Conservation (phyloP, 2,797 vertebrate genomes). For the Schizopygopsis malacanthus region DNA sequence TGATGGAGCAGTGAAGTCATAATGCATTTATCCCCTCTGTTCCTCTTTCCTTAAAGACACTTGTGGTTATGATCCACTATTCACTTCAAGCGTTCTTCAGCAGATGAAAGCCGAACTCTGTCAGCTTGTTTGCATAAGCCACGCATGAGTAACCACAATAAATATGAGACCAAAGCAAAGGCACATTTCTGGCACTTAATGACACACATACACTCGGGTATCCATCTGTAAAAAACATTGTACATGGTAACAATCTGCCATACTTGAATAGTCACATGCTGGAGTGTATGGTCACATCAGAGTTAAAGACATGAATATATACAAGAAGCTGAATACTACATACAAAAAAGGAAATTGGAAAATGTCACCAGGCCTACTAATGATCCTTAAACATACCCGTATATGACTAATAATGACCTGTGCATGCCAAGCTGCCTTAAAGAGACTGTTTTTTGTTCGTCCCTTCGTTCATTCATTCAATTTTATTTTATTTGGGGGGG, state of each 20-base stretch:
- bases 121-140: slow-evolving; percentile 71
- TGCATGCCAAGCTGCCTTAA: background rate
- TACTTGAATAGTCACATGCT: slow-evolving; percentile 14
- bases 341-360: slow-evolving; percentile 4
- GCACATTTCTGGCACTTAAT: slow-evolving; percentile 59
- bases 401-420: background rate
- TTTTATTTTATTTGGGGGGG: too few relatives aligned
- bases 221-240: slow-evolving; percentile 42
- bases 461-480: too few relatives aligned
- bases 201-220: slow-evolving; percentile 17
- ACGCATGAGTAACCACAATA: slow-evolving; percentile 70
- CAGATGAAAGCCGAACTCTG: slow-evolving; percentile 74
- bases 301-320: background rate
- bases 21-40: slow-evolving; percentile 52
- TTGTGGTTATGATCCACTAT: slow-evolving; percentile 69
- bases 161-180: slow-evolving; percentile 72
- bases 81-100: slow-evolving; percentile 67
- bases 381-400: background rate
- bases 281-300: slow-evolving; percentile 2
- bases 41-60: slow-evolving; percentile 63
- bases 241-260: slow-evolving; percentile 16
- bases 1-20: slow-evolving; percentile 65
- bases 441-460: background rate
- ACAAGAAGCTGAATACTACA: slow-evolving; percentile 11
- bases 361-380: slow-evolving; percentile 11